Base-by-base conservation (phyloP, 2,888 invertebrate species). In the Idaea aversata region DNA sequence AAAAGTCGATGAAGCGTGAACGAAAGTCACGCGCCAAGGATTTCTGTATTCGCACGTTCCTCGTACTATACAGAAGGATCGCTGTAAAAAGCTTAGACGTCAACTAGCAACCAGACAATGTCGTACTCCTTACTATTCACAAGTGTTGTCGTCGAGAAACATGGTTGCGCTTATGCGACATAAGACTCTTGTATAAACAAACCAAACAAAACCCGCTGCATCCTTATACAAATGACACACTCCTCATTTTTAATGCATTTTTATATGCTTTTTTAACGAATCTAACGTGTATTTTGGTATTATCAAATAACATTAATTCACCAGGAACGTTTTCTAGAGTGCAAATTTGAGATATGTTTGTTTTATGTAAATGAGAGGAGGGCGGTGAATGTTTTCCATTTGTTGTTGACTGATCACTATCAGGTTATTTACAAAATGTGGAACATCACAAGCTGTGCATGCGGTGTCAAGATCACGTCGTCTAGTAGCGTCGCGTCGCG, bases 391-490 rank as follows among this genome's bases (percentile, higher is more conserved):
- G 47, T 47, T 47, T 47, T 47, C 13, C 47, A 47, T 74, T 77
- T 73, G 74, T 72, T 77, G 72, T 70, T 47, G 67, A 69, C 70
- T 75, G 76, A 78, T 80, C 77, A 76, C 78, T 76, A 67, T 72
- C 74, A 79, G 69, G 67, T 72, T 80, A 80, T 83, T 79, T 78
- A 78, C 78, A 79, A 78, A 84, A 80, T 79, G 78, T 83, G 80
- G 82, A 83, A 77, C 81, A 82, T 83, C 84, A 82, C 81, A 84
- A 84, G 85, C 85, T 85, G 85, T 87, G 86, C 87, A 87, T 85
- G 85, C 87, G 89, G 87, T 92, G 91, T 92, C 92, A 92, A 91
- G 92, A 92, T 91, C 92, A 91, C 90, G 88, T 86, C 13, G 25
- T 25, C 25, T 25, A 25, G 25, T 25, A 25, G 25, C 87, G 84